Base-by-base conservation (phyloP, 2,113 vertebrate species). In the Chaetura pelagica region DNA sequence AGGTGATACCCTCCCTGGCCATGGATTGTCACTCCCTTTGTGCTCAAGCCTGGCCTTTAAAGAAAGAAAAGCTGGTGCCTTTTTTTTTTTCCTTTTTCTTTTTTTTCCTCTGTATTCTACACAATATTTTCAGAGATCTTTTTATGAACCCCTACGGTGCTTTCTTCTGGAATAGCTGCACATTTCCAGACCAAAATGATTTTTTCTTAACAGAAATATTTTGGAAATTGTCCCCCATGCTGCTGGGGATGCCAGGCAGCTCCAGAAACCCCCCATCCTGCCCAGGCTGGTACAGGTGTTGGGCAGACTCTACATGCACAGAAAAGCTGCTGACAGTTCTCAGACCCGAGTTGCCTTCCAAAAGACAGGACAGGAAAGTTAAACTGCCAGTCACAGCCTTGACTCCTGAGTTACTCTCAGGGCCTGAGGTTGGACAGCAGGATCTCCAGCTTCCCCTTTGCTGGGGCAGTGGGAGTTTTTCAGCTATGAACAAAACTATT, bases 301-400 rank as follows among this genome's bases (percentile, higher is more conserved):
- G 21, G 1, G 15, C 1, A 44, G 46, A 12, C 52, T 4, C 32
- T 8, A 1, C 0, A 9, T 9, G 4, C 55, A 27, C n/a, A 30
- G 44, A 18, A 52, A 78, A 62, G 51, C 42, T 40, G 7, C 8
- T 42, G 29, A 20, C 40, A 30, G 20, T 2, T 29, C 71, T 44
- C 16, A 0, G 23, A n/a, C 54, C 38, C 55, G 7, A 22, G 34
- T 2, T 6, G 40, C 19, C 51, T 22, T 52, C 80, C 67, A 38
- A 12, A 40, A 48, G 44, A 7, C 0, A 3, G 16, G 30, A 32
- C n/a, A 58, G 15, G 2, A 11, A 19, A 6, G 15, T 34, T 3
- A 3, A 40, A n/a, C 12, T 15, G 6, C 55, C 61, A 16, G 22
- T 15, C 69, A 21, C 34, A 32, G 30, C 44, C 26, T 19, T 4